Percentiles rank a stretch among this genome's conserved stretches.
Conservation (phyloP, 2,113 vertebrate genomes). For the Microcebus tavaratra region DNA sequence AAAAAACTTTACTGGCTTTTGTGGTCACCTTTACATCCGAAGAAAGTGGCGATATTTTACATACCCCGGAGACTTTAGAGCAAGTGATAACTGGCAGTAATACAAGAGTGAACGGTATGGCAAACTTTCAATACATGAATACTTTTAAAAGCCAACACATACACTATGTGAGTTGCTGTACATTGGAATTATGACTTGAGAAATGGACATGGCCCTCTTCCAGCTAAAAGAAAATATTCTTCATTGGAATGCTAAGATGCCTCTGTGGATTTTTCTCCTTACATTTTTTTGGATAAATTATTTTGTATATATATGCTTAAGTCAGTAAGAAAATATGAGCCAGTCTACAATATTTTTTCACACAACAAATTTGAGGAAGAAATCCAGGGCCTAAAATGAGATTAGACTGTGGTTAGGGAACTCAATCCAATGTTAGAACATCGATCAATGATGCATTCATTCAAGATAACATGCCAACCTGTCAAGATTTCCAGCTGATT, state of each 20-base stretch:
- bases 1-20: neutral
- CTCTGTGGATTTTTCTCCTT: slow-evolving; percentile 35
- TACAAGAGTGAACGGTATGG: neutral
- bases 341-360: slow-evolving; percentile 62
- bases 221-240: neutral
- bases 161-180: neutral
- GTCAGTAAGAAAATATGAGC: slow-evolving; percentile 58
- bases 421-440: slow-evolving; percentile 41
- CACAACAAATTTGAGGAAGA: slow-evolving; percentile 48
- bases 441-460: slow-evolving; percentile 34
- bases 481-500: slow-evolving; percentile 54
- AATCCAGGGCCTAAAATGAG: slow-evolving; percentile 34
- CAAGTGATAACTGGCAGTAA: neutral
- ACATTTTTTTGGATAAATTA: slow-evolving; percentile 18
- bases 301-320: slow-evolving; percentile 24
- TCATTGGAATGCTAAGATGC: neutral
- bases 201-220: neutral
- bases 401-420: slow-evolving; percentile 48
- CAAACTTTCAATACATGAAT: neutral
- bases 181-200: neutral
- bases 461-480: slow-evolving; percentile 8
- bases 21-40: neutral
- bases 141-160: neutral
- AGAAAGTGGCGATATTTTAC: neutral
- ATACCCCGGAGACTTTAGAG: neutral